phyloP scores from a whole-genome alignment of 2,797 vertebrate genomes.

The Pelobates cultripes region DNA sequence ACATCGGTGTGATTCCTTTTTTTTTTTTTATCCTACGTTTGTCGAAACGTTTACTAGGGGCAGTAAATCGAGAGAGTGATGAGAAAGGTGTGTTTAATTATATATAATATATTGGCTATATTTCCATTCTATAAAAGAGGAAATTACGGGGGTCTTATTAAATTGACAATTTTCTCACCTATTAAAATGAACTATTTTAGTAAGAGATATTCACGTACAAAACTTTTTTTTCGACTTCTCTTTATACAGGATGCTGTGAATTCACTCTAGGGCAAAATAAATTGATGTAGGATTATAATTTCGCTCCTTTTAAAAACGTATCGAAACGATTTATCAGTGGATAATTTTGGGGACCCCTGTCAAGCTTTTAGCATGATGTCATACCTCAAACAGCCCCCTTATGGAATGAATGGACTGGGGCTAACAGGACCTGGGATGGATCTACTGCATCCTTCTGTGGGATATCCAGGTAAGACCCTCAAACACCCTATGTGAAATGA shows the following conservation, averaged over 20 bases:
- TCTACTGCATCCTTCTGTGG: conserved; percentile 92
- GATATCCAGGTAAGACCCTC: conserved; percentile 84
- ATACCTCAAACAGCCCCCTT: conserved; percentile 98
- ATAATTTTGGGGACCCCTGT: conserved; percentile 59
- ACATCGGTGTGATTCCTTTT: too few species aligned
- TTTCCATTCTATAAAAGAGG: too few species aligned
- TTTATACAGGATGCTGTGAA: not conserved
- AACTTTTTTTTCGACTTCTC: not conserved
- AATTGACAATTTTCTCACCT: too few species aligned
- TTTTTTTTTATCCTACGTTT: too few species aligned
- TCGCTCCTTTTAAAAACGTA: not conserved
- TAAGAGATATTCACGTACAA: not conserved
- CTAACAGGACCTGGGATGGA: conserved; percentile 91
- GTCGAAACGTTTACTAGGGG: too few species aligned
- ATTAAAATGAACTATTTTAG: too few species aligned
- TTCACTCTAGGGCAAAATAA: not conserved
- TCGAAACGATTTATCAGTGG: conserved; percentile 1
- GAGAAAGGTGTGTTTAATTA: too few species aligned
- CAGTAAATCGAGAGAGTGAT: too few species aligned
- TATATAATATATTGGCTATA: too few species aligned
- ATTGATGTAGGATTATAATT: not conserved
- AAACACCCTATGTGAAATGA: too few species aligned
- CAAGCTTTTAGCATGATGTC: conserved; percentile 96
- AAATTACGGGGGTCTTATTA: too few species aligned
- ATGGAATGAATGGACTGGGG: conserved; percentile 94